Evolutionary conservation across 1,140 invertebrate genomes (phyloP), one percentile per base, ranked within the genome.

Genomic region (Sycophaga agraensis): DNA sequence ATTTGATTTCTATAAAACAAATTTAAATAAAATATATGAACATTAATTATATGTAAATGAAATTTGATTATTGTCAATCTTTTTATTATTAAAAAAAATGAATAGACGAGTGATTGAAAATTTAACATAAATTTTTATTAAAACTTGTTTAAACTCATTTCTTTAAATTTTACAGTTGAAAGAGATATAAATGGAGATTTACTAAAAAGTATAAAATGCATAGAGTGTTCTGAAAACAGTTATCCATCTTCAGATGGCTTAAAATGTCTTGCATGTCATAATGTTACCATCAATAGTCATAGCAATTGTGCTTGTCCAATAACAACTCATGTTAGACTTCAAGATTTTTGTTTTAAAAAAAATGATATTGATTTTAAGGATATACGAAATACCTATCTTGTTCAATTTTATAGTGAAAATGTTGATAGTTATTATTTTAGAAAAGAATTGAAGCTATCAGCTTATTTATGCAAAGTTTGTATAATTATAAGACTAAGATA

Each of bases 401-500:
- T 84, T 4, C 70, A 78, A 40, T 83, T 76, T 63, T 66, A 73
- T 17, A 73, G 63, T 58, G 70, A 70, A 19, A 70, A 63, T 16
- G 58, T 82, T 22, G 72, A 82, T 21, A 85, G 85, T 58, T 68
- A 73, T 39, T 84, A 84, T 64, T 77, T 87, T 19, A 69, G 73
- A 62, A 73, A 70, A 2, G 72, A 87, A 68, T 68, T 85, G 16
- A 63, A 73, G 59, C 69, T 80, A 34, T 72, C 82, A 6, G 68
- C 79, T 57, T 76, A 80, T 24, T 71, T 84, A 61, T 88, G 87
- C 67, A 76, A 83, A 63, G 84, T 85, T 77, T 68, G 59, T 53
- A 50, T 35, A 45, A 31, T 31, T 31, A 31, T 31, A 31, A 6
- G 28, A 31, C 11, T 31, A 31, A 31, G 4, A 31, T 31, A 31